These are phyloP conservation scores for Bujurquina vittata DNA, from an alignment of 2,113 vertebrate genomes.

Conservation along the genomic window DNA sequence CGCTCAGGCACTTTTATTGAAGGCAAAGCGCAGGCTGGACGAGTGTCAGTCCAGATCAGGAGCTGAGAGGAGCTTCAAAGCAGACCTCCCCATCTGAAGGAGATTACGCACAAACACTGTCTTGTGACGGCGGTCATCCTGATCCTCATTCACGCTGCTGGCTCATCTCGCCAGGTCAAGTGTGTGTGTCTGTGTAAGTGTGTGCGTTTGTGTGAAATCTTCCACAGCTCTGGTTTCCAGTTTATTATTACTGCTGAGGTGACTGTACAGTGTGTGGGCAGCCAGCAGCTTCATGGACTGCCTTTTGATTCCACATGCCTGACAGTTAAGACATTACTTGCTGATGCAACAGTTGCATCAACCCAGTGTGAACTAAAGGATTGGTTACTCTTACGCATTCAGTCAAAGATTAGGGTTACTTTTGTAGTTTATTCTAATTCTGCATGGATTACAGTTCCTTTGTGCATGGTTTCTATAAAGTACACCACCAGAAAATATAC, in stretches of 20 bases:
- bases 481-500: too few relatives aligned
- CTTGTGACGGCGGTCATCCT: conserved; percentile 63
- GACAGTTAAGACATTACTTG: background rate
- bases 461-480: too few relatives aligned
- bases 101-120: conserved; percentile 57
- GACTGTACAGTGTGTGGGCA: background rate
- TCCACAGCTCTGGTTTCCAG: conserved; percentile 13
- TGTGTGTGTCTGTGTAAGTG: conserved; percentile 5
- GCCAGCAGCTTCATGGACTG: background rate
- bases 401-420: too few relatives aligned
- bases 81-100: conserved; percentile 47
- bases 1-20: background rate
- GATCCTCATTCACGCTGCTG: conserved; percentile 46
- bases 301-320: background rate
- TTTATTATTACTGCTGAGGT: conserved; percentile 31
- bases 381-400: too few relatives aligned
- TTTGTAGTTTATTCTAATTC: too few relatives aligned
- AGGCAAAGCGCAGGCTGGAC: background rate
- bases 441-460: too few relatives aligned
- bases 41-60: conserved; percentile 56
- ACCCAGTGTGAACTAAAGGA: background rate
- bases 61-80: conserved; percentile 52
- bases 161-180: conserved; percentile 21
- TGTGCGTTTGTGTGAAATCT: background rate
- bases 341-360: background rate